Conservation (phyloP, 2,888 invertebrate species). For the Apantesis nais region DNA sequence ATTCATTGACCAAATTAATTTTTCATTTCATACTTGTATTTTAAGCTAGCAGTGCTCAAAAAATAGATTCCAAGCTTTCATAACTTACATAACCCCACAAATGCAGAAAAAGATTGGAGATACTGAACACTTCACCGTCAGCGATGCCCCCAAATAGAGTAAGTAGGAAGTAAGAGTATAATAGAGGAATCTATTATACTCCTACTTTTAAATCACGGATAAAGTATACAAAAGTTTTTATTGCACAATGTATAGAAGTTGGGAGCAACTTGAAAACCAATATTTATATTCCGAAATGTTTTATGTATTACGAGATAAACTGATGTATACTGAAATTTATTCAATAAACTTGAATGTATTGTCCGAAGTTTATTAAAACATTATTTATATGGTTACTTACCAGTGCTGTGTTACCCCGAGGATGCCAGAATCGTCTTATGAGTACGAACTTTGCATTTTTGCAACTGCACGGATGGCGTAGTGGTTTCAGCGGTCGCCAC, state of each 20-base stretch:
- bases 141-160: constrained; percentile 14
- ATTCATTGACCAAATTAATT: too few relatives aligned
- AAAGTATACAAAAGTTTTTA: constrained; percentile 21
- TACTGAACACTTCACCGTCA: not conserved
- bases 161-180: too few relatives aligned
- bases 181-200: constrained; percentile 20
- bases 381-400: constrained; percentile 38
- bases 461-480: too few relatives aligned
- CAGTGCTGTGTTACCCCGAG: constrained; percentile 15
- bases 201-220: constrained; percentile 32
- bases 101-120: not conserved
- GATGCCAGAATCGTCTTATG: constrained; percentile 13
- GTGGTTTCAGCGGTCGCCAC: too few relatives aligned
- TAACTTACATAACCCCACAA: not conserved
- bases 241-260: constrained; percentile 18
- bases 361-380: constrained; percentile 32
- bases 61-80: too few relatives aligned
- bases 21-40: too few relatives aligned
- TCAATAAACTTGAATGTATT: constrained; percentile 46
- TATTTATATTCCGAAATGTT: constrained; percentile 35
- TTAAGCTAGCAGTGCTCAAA: too few relatives aligned
- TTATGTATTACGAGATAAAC: constrained; percentile 42
- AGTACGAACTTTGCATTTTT: not conserved
- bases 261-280: constrained; percentile 29
- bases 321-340: constrained; percentile 38